phyloP scores from a whole-genome alignment of 2,113 vertebrate genomes.

The Tyrannus savana region DNA sequence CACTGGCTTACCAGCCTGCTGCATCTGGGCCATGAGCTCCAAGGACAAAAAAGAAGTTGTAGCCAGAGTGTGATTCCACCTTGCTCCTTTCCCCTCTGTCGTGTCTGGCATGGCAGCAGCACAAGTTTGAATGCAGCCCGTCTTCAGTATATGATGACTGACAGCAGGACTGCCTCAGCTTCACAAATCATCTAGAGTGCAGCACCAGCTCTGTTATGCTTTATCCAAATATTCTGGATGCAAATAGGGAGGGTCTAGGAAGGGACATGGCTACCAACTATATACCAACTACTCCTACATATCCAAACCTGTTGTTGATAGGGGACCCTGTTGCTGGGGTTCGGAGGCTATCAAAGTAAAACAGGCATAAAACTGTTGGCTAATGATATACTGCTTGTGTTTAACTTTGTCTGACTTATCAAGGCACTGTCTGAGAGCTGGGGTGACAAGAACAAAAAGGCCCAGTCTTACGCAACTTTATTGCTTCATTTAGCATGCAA shows the following conservation, averaged over 20 bases:
- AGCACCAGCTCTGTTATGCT: neutral
- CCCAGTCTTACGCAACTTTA: neutral
- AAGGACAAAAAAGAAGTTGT: neutral
- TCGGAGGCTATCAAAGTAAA: neutral
- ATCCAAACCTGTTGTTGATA: neutral
- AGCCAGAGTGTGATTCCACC: neutral
- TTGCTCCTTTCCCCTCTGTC: neutral
- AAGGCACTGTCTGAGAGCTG: neutral
- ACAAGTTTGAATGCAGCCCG: neutral
- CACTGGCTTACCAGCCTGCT: neutral
- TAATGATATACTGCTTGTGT: neutral
- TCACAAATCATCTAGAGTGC: neutral
- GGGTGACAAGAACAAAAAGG: neutral
- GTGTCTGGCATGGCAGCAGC: neutral
- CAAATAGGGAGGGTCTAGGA: neutral
- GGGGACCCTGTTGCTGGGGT: neutral
- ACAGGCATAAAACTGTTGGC: neutral
- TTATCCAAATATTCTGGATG: neutral
- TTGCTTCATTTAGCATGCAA: neutral
- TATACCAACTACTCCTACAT: neutral
- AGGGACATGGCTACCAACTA: fast-evolving
- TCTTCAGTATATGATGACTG: neutral
- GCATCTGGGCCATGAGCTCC: neutral
- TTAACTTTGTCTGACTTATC: neutral
- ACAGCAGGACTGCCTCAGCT: neutral